phyloP scores from a whole-genome alignment of 2,113 vertebrate species.

The Tringa solitaria region DNA sequence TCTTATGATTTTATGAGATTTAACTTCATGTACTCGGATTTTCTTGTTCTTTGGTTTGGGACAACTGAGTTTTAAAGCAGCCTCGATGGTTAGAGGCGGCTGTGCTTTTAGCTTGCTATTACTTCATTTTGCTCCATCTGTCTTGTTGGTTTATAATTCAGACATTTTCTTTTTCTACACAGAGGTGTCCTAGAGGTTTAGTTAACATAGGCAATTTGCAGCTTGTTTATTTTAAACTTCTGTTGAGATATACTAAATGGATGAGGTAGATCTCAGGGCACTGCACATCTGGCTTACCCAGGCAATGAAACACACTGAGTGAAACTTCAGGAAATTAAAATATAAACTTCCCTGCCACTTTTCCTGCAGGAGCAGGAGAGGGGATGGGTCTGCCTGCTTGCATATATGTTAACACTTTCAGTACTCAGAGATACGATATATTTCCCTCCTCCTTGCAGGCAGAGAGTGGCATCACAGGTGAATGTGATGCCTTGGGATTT shows the following conservation, averaged over 20 bases:
- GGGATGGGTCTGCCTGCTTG: not conserved
- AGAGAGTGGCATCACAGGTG: not conserved
- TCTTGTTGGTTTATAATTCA: not conserved
- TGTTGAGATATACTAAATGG: not conserved
- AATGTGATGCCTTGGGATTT: not conserved
- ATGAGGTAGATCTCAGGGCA: slow-evolving; percentile 32
- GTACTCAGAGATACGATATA: not conserved
- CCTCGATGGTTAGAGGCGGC: not conserved
- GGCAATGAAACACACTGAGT: not conserved
- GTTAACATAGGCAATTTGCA: not conserved
- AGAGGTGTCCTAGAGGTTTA: not conserved
- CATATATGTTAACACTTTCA: slow-evolving; percentile 15
- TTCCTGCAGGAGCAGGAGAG: not conserved
- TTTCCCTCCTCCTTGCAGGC: not conserved
- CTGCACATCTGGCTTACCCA: slow-evolving; percentile 34
- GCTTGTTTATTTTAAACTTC: slow-evolving; percentile 35
- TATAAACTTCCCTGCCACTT: slow-evolving; percentile 55
- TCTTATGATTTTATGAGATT: not conserved
- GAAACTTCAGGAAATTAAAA: slow-evolving; percentile 67
- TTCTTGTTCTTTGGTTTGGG: not conserved
- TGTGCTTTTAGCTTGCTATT: not conserved
- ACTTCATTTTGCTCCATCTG: not conserved
- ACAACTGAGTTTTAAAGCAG: not conserved
- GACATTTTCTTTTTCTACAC: not conserved
- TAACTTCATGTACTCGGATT: not conserved